These are phyloP conservation scores for Ornithoptera priamus DNA, from an alignment of 2,888 invertebrate genomes.

Conservation along the genomic window DNA sequence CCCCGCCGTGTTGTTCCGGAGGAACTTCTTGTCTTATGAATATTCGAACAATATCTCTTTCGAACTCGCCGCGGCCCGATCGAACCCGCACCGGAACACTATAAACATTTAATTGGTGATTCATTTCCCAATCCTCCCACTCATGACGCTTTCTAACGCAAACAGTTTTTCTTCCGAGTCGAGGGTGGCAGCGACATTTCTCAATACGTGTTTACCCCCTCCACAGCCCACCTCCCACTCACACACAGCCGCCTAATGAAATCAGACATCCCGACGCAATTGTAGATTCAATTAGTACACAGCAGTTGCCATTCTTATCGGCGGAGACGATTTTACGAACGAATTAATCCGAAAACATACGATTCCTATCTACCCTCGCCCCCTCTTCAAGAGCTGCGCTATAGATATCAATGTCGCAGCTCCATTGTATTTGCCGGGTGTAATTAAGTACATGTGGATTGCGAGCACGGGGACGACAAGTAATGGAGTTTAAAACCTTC, in stretches of 20 bases:
- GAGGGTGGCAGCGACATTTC: slow-evolving; percentile 36
- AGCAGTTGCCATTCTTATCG: slow-evolving; percentile 78
- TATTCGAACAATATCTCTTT: slow-evolving; percentile 41
- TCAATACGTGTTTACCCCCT: slow-evolving; percentile 42
- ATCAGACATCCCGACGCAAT: slow-evolving; percentile 76
- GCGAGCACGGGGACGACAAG: slow-evolving; percentile 39
- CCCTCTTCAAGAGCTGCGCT: slow-evolving; percentile 50
- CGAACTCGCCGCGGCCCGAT: too few species aligned
- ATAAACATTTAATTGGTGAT: too few species aligned
- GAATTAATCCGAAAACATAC: slow-evolving; percentile 80
- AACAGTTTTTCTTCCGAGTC: slow-evolving; percentile 36
- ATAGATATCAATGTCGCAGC: slow-evolving; percentile 57
- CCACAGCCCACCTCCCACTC: slow-evolving; percentile 43
- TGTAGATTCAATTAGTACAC: slow-evolving; percentile 80
- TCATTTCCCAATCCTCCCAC: slow-evolving; percentile 12
- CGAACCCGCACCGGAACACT: too few species aligned
- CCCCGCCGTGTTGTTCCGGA: slow-evolving; percentile 59
- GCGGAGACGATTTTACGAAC: slow-evolving; percentile 79
- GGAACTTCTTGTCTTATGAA: slow-evolving; percentile 55
- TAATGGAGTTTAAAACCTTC: slow-evolving; percentile 39
- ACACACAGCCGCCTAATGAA: slow-evolving; percentile 68
- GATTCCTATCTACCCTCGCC: slow-evolving; percentile 73
- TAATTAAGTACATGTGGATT: slow-evolving; percentile 73
- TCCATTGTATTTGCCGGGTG: slow-evolving; percentile 70
- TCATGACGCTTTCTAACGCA: slow-evolving; percentile 26